These are phyloP conservation scores for Lytechinus variegatus DNA, from an alignment of 35 echinoderm and acorn worm genomes.

Conservation along the genomic window DNA sequence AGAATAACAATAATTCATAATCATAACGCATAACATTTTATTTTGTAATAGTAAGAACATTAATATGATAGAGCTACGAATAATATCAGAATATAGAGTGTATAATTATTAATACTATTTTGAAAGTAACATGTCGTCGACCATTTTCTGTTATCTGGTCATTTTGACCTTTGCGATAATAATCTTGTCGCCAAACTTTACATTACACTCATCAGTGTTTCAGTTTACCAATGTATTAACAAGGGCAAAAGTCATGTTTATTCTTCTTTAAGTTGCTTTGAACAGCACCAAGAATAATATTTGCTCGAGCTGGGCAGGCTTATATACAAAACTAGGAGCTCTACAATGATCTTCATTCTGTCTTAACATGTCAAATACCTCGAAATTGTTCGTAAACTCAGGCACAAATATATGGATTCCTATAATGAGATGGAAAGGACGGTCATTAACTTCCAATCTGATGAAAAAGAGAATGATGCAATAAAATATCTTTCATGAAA, in stretches of 20 bases:
- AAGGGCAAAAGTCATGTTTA: slow-evolving; percentile 20
- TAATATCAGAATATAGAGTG: not conserved
- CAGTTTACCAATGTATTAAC: not conserved
- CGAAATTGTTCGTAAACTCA: no score
- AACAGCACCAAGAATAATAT: not conserved
- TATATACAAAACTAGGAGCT: not conserved
- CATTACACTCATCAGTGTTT: not conserved
- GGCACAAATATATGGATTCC: no score
- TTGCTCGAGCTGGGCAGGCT: not conserved
- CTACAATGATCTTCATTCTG: not conserved
- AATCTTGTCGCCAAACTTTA: not conserved
- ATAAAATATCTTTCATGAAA: no score
- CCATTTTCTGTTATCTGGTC: not conserved
- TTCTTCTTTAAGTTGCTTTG: not conserved
- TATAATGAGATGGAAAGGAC: no score
- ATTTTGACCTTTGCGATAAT: not conserved
- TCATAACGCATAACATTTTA: not conserved
- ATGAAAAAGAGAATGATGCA: no score
- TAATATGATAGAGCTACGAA: not conserved
- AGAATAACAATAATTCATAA: not conserved
- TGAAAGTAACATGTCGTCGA: not conserved
- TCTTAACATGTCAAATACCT: no score
- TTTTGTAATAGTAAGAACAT: not conserved
- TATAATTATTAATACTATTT: not conserved
- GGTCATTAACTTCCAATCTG: no score